These are phyloP conservation scores for Mongoloraphidia duomilia DNA, from an alignment of 2,888 invertebrate species.

Conservation along the genomic window DNA sequence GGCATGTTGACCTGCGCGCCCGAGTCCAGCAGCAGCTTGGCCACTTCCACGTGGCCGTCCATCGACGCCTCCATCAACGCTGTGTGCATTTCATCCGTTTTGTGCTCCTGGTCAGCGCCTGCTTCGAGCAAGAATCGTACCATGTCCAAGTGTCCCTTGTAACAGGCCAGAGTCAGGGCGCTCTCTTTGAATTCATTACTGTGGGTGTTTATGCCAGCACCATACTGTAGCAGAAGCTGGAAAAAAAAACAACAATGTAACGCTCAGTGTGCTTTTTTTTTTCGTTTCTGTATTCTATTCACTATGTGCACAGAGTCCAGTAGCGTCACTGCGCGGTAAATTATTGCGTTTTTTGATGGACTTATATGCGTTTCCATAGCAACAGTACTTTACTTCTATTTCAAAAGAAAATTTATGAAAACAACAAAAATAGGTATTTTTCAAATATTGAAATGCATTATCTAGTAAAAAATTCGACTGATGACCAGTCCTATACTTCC, in stretches of 20 bases:
- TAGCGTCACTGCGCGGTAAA: no score
- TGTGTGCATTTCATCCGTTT: conserved; percentile 99
- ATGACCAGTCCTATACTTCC: no score
- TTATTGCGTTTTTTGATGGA: no score
- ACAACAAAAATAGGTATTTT: no score
- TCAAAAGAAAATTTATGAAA: no score
- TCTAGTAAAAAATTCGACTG: no score
- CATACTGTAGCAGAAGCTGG: conserved; percentile 72
- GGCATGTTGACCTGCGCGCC: conserved; percentile 99
- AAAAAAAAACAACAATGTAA: conserved; percentile 7
- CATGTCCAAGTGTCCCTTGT: conserved; percentile 97
- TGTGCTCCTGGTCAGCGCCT: conserved; percentile 94
- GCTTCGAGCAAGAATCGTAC: conserved; percentile 90
- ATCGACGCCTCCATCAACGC: conserved; percentile 99
- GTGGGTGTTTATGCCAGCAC: conserved; percentile 96
- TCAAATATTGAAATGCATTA: no score
- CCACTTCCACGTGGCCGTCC: conserved; percentile 99
- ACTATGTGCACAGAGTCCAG: no score
- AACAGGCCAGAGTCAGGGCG: conserved; percentile 65
- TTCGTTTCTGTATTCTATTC: no score
- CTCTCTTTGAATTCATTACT: conserved; percentile 99
- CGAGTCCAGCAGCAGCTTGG: conserved; percentile 81
- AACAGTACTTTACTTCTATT: no score
- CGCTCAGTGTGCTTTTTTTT: background rate
- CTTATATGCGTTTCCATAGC: no score